These are phyloP conservation scores for Pseudococcus jackbeardsleyi DNA, from an alignment of 2,888 invertebrate species.

Conservation along the genomic window DNA sequence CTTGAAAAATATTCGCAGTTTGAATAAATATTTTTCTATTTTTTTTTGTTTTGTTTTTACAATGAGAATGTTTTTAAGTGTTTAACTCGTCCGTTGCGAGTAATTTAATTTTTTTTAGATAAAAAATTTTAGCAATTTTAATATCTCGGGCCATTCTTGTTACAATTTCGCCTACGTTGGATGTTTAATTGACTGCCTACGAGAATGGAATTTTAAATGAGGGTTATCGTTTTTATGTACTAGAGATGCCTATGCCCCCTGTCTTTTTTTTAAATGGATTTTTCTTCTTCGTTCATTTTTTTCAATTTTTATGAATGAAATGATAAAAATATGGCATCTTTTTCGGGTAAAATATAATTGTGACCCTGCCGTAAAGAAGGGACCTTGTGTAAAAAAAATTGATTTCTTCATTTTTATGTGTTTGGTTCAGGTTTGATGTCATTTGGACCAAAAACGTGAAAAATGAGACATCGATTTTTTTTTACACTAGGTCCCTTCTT, in stretches of 20 bases:
- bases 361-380: too few species aligned
- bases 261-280: neutral
- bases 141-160: neutral
- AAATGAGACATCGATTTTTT: too few species aligned
- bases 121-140: neutral
- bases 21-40: conserved; percentile 18
- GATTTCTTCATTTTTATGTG: too few species aligned
- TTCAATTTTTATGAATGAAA: neutral
- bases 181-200: conserved; percentile 31
- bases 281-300: neutral
- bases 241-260: too few species aligned
- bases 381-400: too few species aligned
- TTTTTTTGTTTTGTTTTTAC: neutral
- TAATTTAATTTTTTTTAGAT: conserved; percentile 31
- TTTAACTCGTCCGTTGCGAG: neutral
- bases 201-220: conserved; percentile 24
- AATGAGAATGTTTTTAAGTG: neutral
- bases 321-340: too few species aligned
- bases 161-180: neutral
- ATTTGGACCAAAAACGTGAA: too few species aligned
- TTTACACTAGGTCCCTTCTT: too few species aligned
- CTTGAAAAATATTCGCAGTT: neutral
- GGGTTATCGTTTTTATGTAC: neutral
- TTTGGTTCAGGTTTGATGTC: too few species aligned
- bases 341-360: too few species aligned